phyloP scores from a whole-genome alignment of 2,888 invertebrate species.

The Aelia acuminata region DNA sequence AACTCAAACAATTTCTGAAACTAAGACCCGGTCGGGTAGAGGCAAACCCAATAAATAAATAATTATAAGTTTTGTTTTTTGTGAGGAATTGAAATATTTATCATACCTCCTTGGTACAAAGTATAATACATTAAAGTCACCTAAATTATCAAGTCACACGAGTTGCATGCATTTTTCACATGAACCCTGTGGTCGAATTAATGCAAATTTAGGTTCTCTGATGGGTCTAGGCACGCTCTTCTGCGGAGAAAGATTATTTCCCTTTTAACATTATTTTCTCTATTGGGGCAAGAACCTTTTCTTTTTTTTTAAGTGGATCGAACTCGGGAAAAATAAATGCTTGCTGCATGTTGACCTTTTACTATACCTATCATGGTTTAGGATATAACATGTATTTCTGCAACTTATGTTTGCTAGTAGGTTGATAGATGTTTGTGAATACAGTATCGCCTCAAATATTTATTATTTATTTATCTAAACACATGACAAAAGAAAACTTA shows the following conservation, averaged over 20 bases:
- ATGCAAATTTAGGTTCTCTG: slow-evolving; percentile 21
- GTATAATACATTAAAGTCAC: not conserved
- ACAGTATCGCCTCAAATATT: no score
- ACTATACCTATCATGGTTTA: not conserved
- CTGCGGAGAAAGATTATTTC: not conserved
- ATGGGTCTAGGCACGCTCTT: slow-evolving; percentile 27
- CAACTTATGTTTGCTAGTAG: no score
- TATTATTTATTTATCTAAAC: no score
- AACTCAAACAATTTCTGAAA: no score
- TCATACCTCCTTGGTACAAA: no score
- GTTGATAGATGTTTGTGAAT: no score
- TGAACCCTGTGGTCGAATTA: slow-evolving; percentile 19
- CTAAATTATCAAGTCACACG: not conserved
- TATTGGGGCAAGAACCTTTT: not conserved
- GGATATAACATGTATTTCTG: not conserved
- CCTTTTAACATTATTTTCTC: not conserved
- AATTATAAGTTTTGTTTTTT: no score
- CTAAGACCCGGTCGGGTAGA: no score
- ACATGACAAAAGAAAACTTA: no score
- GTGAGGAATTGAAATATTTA: no score
- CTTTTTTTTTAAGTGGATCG: not conserved
- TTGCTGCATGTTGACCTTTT: not conserved
- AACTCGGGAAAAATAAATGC: not conserved
- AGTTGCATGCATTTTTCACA: slow-evolving; percentile 23
- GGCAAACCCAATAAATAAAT: no score